Base-by-base conservation (phyloP, 2,113 vertebrate species). In the Notarius lentiginosus region DNA sequence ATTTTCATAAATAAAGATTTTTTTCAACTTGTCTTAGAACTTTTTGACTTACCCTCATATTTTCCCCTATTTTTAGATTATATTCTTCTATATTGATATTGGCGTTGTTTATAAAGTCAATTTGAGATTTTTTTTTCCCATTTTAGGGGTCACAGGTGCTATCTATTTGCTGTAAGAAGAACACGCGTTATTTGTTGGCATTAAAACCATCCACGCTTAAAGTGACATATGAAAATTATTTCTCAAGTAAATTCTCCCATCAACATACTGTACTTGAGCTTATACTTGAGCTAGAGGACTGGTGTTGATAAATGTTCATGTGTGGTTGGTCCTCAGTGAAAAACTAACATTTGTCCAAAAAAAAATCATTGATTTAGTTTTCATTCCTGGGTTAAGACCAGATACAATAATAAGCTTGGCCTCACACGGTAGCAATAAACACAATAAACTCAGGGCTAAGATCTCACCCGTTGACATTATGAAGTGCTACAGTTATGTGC, bases 381-480 rank as follows among this genome's bases (percentile, higher is more conserved):
- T 90, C 89, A 86, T 90, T 92, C 90, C 66, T n/a, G 61, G 89
- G 88, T 82, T 24, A 79, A 86, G 88, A 85, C 91, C 90, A 93
- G 90, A 92, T 88, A 58, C 83, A 88, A 85, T 86, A 87, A 89
- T 73, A 79, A 76, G 86, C 75, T 70, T 86, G 75, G 56, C 49
- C 89, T 89, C 72, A 90, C 93, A 94, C 93, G 86, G 94, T 92
- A 93, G 94, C 92, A 91, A 88, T 89, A 92, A 94, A 91, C 92
- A 92, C 89, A 86, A 84, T 90, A 82, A 86, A 77, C 79, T 86
- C 87, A 85, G 90, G 90, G 90, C 91, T 90, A 73, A 92, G 93
- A 94, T 93, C 92, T 93, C 91, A 92, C 87, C 86, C 89, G 85
- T 90, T 95, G 93, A 95, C 94, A 94, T 95, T 95, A 95, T 94